Evolutionary conservation across 2,113 vertebrate genomes (phyloP), one percentile per base, ranked within the genome.

Genomic region (Madoqua kirkii): DNA sequence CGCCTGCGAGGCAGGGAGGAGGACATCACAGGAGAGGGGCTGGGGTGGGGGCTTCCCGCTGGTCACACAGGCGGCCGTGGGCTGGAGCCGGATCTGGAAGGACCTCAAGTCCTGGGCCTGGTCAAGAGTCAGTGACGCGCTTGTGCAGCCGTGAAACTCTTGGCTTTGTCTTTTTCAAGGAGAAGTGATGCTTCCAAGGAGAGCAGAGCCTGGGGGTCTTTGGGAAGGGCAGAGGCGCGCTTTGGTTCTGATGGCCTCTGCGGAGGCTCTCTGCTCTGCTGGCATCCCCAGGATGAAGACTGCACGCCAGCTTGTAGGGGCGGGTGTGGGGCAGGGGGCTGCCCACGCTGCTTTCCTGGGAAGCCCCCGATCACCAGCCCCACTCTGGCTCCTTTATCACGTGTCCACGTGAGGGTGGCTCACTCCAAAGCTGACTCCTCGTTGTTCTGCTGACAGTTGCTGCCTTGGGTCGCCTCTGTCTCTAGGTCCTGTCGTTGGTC

Each of bases 391-490:
- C 59, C 33, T 55, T 74, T 29, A 57, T 33, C 40, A 31, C 23
- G 23, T 25, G 29, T 52, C 62, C 48, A 5, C 52, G 7, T 40
- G 82, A 81, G 14, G 60, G 36, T 1, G 31, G 29, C 64, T 92
- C 10, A 19, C 29, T 91, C 55, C 50, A 74, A 45, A 85, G n/a
- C 25, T 31, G 27, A 31, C 45, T 87, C 45, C 86, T 48, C 40
- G 36, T 84, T 48, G 79, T 29, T 62, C 55, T 76, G 74, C 43
- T 57, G 11, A 87, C 17, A 33, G 55, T 57, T 33, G 19, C 67
- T 76, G 67, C 74, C 92, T 95, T 27, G 45, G 33, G 89, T 92
- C 74, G 33, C 60, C 78, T 91, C 79, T 92, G 67, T 89, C 40
- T 97, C 33, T 57, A 74, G 27, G 62, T 86, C 81, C 94, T 87